Percentiles rank a stretch among this genome's conserved stretches.
phyloP scores from a whole-genome alignment of 2,113 vertebrate genomes.

The Indicator indicator region DNA sequence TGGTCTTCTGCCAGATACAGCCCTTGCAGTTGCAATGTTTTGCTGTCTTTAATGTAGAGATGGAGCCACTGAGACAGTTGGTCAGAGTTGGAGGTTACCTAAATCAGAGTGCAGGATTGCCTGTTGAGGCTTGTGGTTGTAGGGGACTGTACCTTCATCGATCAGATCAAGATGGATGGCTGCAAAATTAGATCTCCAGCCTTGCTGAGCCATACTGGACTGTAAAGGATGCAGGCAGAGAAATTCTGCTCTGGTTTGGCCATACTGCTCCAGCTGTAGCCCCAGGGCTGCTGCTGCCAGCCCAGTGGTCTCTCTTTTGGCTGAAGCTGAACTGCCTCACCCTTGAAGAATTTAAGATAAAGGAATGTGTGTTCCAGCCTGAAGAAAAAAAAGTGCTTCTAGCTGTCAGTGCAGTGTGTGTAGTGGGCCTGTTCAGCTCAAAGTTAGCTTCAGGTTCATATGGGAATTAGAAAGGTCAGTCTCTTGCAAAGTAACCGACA shows the following conservation, averaged over 20 bases:
- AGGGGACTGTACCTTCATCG: neutral
- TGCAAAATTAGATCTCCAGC: neutral
- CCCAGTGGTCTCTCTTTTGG: neutral
- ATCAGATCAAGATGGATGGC: conserved; percentile 21
- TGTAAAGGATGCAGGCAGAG: neutral
- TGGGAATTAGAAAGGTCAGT: conserved; percentile 40
- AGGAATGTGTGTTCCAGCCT: neutral
- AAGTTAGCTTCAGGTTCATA: neutral
- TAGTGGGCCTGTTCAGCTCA: neutral
- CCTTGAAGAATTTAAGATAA: conserved; percentile 15
- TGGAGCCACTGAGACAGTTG: neutral
- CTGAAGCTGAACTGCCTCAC: neutral
- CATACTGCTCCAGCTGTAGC: neutral
- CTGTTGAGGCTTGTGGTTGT: neutral
- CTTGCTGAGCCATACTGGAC: neutral
- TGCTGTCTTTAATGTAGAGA: neutral
- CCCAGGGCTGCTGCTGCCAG: neutral
- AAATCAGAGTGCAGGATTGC: neutral
- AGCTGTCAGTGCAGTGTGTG: neutral
- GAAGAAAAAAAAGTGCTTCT: neutral
- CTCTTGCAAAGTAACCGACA: neutral
- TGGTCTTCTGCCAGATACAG: neutral
- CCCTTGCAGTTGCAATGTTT: neutral
- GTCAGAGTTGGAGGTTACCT: neutral
- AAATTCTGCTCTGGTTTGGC: neutral